Evolutionary conservation across 2,797 vertebrate species (phyloP).

Genomic region (Phrynocephalus forsythii): DNA sequence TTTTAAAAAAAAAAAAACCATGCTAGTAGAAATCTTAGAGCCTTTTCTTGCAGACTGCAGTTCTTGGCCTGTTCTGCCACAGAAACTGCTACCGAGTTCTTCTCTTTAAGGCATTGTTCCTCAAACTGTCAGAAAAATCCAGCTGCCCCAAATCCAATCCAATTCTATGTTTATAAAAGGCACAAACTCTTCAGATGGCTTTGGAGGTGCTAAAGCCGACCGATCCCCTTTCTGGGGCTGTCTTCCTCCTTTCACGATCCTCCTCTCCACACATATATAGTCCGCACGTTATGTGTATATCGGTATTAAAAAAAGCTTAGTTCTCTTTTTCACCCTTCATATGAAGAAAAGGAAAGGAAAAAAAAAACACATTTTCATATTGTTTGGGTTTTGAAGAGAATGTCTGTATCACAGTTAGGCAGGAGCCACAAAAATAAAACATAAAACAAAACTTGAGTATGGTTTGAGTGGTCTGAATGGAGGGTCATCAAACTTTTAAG

Average conservation of each 20-base stretch:
- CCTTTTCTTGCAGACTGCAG: slow-evolving; percentile 67
- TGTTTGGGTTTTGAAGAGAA: slow-evolving; percentile 45
- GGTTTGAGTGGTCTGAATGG: slow-evolving; percentile 76
- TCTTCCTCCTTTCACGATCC: slow-evolving; percentile 46
- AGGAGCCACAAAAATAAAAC: slow-evolving; percentile 68
- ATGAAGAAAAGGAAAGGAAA: slow-evolving; percentile 64
- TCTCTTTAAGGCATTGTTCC: slow-evolving; percentile 93
- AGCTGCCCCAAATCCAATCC: slow-evolving; percentile 83
- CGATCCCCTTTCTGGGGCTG: slow-evolving; percentile 72
- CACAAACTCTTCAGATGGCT: slow-evolving; percentile 88
- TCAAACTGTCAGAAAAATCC: slow-evolving; percentile 85
- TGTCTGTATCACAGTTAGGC: slow-evolving; percentile 69
- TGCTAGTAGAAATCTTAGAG: slow-evolving; percentile 75
- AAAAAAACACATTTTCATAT: slow-evolving; percentile 47
- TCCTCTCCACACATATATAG: slow-evolving; percentile 46
- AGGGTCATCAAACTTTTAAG: slow-evolving; percentile 76
- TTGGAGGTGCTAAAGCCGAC: slow-evolving; percentile 78
- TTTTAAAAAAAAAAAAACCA: slow-evolving; percentile 48
- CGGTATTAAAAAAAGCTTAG: slow-evolving; percentile 66
- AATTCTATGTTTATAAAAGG: slow-evolving; percentile 87
- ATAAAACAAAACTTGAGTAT: slow-evolving; percentile 75
- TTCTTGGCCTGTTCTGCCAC: slow-evolving; percentile 65
- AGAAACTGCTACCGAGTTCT: slow-evolving; percentile 68
- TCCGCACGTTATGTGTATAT: slow-evolving; percentile 63
- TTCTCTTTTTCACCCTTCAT: slow-evolving; percentile 62